Evolutionary conservation across 2,797 vertebrate genomes (phyloP).

Genomic region (Labeo calbasu): DNA sequence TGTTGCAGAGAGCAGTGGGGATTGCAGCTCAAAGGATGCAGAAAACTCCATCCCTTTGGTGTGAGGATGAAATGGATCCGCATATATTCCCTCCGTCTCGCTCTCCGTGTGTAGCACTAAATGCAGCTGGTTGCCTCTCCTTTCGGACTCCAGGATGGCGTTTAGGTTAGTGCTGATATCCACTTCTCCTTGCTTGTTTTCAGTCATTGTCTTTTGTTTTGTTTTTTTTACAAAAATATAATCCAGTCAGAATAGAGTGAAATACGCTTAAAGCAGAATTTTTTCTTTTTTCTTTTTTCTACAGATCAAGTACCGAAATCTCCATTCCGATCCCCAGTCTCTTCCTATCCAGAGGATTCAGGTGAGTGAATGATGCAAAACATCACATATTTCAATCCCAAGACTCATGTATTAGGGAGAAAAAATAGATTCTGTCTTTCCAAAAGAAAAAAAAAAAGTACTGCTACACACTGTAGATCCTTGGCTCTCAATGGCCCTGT

Average conservation of each 20-base stretch:
- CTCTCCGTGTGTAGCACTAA: slow-evolving; percentile 7
- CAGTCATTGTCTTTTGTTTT: slow-evolving; percentile 22
- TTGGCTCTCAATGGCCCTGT: slow-evolving; percentile 51
- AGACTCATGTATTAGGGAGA: not conserved
- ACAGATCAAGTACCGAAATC: slow-evolving; percentile 59
- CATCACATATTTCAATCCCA: slow-evolving; percentile 20
- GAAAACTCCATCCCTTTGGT: slow-evolving; percentile 7
- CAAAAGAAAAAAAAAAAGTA: not conserved
- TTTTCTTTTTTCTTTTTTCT: slow-evolving; percentile 30
- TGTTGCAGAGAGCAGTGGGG: slow-evolving; percentile 32
- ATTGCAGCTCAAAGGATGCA: slow-evolving; percentile 14
- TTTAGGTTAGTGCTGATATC: slow-evolving; percentile 20
- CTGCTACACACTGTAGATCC: slow-evolving; percentile 58
- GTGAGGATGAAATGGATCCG: not conserved
- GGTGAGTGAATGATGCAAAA: slow-evolving; percentile 31
- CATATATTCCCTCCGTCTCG: not conserved
- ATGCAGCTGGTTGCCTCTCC: slow-evolving; percentile 40
- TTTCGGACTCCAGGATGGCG: not conserved
- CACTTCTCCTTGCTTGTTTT: slow-evolving; percentile 12
- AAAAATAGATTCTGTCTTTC: slow-evolving; percentile 11
- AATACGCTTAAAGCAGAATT: slow-evolving; percentile 46
- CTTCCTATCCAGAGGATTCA: slow-evolving; percentile 34
- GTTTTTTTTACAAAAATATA: slow-evolving; percentile 59
- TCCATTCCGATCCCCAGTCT: slow-evolving; percentile 39
- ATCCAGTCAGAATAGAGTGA: slow-evolving; percentile 48